Percentiles rank a stretch among this genome's conserved stretches.
These are phyloP conservation scores for Cephus sareptanus DNA, from an alignment of 2,888 invertebrate species.

Conservation along the genomic window DNA sequence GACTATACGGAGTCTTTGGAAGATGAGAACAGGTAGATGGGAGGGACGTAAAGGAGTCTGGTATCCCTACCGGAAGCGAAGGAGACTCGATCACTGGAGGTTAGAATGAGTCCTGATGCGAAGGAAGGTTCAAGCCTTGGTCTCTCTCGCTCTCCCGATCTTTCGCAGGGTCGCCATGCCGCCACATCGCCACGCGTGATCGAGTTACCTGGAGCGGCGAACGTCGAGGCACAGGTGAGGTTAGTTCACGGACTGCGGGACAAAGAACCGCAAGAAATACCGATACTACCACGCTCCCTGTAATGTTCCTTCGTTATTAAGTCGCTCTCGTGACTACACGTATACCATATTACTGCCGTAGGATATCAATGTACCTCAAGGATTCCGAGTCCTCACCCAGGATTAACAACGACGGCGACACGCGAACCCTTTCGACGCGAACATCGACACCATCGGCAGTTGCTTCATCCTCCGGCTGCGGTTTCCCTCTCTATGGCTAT, in stretches of 20 bases:
- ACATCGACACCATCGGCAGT: conserved; percentile 43
- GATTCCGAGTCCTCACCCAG: not conserved
- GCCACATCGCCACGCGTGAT: conserved; percentile 56
- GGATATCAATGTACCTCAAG: not conserved
- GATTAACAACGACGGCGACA: conserved; percentile 27
- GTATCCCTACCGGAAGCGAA: conserved; percentile 1
- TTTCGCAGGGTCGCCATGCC: not conserved
- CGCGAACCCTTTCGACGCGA: conserved; percentile 40
- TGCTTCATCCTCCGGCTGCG: conserved; percentile 42
- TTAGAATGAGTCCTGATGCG: not conserved
- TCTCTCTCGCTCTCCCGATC: not conserved
- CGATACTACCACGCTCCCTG: conserved; percentile 52
- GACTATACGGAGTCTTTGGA: not conserved
- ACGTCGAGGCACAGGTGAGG: conserved; percentile 44
- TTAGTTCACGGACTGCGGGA: conserved; percentile 51
- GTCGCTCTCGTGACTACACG: conserved; percentile 41
- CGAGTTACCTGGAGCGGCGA: conserved; percentile 56
- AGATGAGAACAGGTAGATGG: not conserved
- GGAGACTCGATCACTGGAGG: not conserved
- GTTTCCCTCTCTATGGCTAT: conserved; percentile 2
- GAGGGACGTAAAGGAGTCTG: not conserved
- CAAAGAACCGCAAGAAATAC: conserved; percentile 63
- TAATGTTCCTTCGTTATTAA: conserved; percentile 29
- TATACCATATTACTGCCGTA: not conserved
- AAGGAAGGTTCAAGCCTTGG: conserved; percentile 4